Percentiles rank a stretch among this genome's conserved stretches.
Conservation (phyloP, 2,113 vertebrate species). For the Tachysurus vachellii region DNA sequence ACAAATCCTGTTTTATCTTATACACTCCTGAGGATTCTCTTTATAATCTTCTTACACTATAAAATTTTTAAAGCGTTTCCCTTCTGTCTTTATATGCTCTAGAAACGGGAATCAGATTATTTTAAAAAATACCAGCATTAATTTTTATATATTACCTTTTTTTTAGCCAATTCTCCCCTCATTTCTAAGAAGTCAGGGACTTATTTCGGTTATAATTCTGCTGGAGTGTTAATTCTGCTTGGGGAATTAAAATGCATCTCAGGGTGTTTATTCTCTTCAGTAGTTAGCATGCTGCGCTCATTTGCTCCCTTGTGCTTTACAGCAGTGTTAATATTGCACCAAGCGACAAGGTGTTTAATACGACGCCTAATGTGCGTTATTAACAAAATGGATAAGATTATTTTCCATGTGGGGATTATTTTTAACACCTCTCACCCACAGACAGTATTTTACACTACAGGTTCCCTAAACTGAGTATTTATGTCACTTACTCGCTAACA, state of each 20-base stretch:
- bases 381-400: not conserved
- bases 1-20: not conserved
- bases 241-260: constrained; percentile 25
- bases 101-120: not conserved
- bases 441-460: not conserved
- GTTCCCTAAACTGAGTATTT: not conserved
- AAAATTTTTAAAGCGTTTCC: too few relatives aligned
- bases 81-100: too few relatives aligned
- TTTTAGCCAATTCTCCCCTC: not conserved
- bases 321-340: not conserved
- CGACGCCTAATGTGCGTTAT: too few relatives aligned
- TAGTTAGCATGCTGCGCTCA: not conserved
- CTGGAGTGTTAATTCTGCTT: not conserved
- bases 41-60: not conserved
- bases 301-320: not conserved
- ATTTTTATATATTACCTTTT: not conserved
- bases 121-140: not conserved
- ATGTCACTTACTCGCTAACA: constrained; percentile 1
- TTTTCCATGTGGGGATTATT: not conserved
- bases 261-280: constrained; percentile 6
- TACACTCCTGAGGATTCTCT: not conserved
- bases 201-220: not conserved
- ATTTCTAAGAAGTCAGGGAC: not conserved
- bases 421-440: not conserved
- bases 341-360: not conserved